Evolutionary conservation across 2,113 vertebrate genomes (phyloP), one percentile per base, ranked within the genome.

Genomic region (Ceyx melanurus): DNA sequence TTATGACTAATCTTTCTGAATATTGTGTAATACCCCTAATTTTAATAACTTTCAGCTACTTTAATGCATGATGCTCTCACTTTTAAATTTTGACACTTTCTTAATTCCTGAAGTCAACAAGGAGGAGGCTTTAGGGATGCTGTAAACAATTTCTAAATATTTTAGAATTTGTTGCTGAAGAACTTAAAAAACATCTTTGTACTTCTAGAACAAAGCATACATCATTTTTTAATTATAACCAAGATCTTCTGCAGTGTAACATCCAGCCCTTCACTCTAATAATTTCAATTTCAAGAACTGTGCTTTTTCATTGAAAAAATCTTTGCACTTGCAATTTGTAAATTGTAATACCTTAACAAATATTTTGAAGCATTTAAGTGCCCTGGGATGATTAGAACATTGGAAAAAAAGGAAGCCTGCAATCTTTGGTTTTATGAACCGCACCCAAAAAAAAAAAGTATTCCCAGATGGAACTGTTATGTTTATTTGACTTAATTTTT

Each of bases 401-500:
- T 57, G 66, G 18, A n/a, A 48, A 76, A 50, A 81, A 93, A 71
- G 28, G 11, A 72, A 75, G 28, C 11, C 51, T 76, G 18, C 19
- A 50, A 35, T 86, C 25, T 90, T 76, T 26, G 4, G 0, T 58
- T 91, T 89, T 80, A 85, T 71, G 79, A 90, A 74, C 40, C 21
- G 3, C 64, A 51, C 54, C 58, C 2, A 0, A 46, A 66, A 82
- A 37, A 37, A 37, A 83, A 87, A 78, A 28, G 12, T 40, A 62
- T 66, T 92, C 87, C 68, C 64, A 80, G 68, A 62, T 80, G 79
- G 33, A 89, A 67, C 11, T 29, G 26, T 64, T 91, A 56, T 29
- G 23, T 35, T 66, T 87, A 33, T 84, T 92, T 87, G 56, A 71
- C 46, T 70, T 79, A 56, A 66, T 88, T 91, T 87, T 83, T 92